These are phyloP conservation scores for Varanus salvator DNA, from an alignment of 2,113 vertebrate genomes.

Conservation along the genomic window DNA sequence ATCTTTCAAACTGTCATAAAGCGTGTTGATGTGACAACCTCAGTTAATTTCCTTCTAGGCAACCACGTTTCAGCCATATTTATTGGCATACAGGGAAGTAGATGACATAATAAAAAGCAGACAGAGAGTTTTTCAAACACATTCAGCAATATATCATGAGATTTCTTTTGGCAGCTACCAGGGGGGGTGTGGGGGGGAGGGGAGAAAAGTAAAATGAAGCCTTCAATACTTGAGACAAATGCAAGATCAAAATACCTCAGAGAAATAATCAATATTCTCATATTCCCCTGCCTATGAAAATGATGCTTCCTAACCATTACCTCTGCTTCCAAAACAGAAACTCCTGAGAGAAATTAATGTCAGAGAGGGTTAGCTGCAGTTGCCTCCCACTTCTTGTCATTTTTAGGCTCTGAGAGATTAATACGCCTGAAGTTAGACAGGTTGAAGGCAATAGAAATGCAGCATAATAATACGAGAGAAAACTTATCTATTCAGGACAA, in stretches of 20 bases:
- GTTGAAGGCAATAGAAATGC: conserved; percentile 62
- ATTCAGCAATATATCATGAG: conserved; percentile 24
- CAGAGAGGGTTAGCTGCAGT: conserved; percentile 41
- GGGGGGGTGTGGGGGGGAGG: not conserved
- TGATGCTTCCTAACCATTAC: conserved; percentile 31
- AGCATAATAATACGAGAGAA: conserved; percentile 51
- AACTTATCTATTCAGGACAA: conserved; percentile 64
- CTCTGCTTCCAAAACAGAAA: conserved; percentile 37
- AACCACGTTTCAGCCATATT: conserved; percentile 37
- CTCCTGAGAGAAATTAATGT: conserved; percentile 33
- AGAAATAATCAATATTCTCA: conserved; percentile 16
- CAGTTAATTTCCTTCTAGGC: conserved; percentile 48
- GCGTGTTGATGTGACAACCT: conserved; percentile 44
- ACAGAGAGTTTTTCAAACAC: conserved; percentile 36
- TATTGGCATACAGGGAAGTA: conserved; percentile 23
- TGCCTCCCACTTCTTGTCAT: conserved; percentile 45
- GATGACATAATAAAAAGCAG: conserved; percentile 19
- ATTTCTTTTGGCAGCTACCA: conserved; percentile 30
- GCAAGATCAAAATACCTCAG: conserved; percentile 23
- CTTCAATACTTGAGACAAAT: conserved; percentile 20
- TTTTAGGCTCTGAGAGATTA: conserved; percentile 55
- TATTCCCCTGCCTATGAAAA: not conserved
- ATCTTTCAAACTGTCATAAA: conserved; percentile 38
- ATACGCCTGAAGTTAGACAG: conserved; percentile 55
- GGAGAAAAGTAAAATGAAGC: conserved; percentile 2